A percentile compares a stretch with the other conserved stretches of the same genome.
These are phyloP conservation scores for Drosophila bunnanda DNA, from an alignment of 2,888 invertebrate species.

Conservation along the genomic window DNA sequence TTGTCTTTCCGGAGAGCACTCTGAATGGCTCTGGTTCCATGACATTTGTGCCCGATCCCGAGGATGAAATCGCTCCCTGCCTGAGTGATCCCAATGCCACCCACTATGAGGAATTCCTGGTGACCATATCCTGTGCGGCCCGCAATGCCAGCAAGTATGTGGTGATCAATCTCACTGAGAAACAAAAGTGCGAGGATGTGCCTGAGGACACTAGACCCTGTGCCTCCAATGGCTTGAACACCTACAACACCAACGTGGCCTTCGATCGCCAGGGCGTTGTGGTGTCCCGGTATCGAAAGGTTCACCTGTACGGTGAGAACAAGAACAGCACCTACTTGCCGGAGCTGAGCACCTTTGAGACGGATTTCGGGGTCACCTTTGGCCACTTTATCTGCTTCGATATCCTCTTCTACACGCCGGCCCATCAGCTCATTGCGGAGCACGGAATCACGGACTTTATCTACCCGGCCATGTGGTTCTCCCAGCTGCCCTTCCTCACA, in stretches of 20 bases:
- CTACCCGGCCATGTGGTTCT: conserved; percentile 91
- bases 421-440: conserved; percentile 85
- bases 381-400: conserved; percentile 94
- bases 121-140: conserved; percentile 77
- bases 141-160: conserved; percentile 87
- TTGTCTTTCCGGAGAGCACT: conserved; percentile 91
- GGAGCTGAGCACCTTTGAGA: conserved; percentile 87
- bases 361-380: conserved; percentile 92
- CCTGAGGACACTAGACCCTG: conserved; percentile 75
- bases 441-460: conserved; percentile 77
- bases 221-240: conserved; percentile 65
- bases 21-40: conserved; percentile 73
- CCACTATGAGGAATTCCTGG: conserved; percentile 66
- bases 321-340: conserved; percentile 86
- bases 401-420: conserved; percentile 90
- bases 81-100: conserved; percentile 45
- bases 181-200: conserved; percentile 85
- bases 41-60: conserved; percentile 81
- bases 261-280: conserved; percentile 90
- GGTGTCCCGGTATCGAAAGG: conserved; percentile 86
- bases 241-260: conserved; percentile 92
- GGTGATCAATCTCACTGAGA: conserved; percentile 86
- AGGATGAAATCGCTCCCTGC: conserved; percentile 75
- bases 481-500: conserved; percentile 91
- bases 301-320: conserved; percentile 86